Evolutionary conservation across 2,888 invertebrate genomes (phyloP).

Genomic region (Spisula solida): DNA sequence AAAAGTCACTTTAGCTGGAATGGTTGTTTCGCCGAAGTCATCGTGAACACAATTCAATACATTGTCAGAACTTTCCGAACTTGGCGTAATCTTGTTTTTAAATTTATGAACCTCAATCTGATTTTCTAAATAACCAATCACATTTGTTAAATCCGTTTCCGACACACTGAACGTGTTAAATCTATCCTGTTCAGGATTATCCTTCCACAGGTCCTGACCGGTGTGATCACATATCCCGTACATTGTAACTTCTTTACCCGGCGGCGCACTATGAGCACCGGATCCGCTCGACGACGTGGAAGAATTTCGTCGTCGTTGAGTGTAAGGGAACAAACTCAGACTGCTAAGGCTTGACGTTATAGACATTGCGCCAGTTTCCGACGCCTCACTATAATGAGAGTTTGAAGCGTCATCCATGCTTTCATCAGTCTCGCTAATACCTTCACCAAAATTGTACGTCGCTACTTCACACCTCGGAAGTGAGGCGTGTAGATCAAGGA

Average conservation of each 20-base stretch:
- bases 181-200: constrained; percentile 83
- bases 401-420: constrained; percentile 68
- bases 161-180: constrained; percentile 84
- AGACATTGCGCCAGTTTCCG: constrained; percentile 66
- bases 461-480: constrained; percentile 61
- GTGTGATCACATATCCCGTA: constrained; percentile 69
- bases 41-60: constrained; percentile 72
- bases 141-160: constrained; percentile 82
- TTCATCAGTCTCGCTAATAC: constrained; percentile 66
- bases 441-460: constrained; percentile 55
- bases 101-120: constrained; percentile 77
- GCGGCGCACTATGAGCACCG: constrained; percentile 42
- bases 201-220: constrained; percentile 81
- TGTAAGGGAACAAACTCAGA: constrained; percentile 63
- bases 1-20: constrained; percentile 82
- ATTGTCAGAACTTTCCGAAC: constrained; percentile 70
- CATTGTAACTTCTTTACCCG: constrained; percentile 49
- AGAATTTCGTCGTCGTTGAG: constrained; percentile 59
- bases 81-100: constrained; percentile 40
- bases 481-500: constrained; percentile 57
- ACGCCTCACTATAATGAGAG: constrained; percentile 69
- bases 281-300: constrained; percentile 61
- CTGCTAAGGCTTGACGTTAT: constrained; percentile 70
- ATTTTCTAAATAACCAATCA: constrained; percentile 83
- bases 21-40: constrained; percentile 67